Base-by-base conservation (phyloP, 2,797 vertebrate species). In the Phoebastria nigripes region DNA sequence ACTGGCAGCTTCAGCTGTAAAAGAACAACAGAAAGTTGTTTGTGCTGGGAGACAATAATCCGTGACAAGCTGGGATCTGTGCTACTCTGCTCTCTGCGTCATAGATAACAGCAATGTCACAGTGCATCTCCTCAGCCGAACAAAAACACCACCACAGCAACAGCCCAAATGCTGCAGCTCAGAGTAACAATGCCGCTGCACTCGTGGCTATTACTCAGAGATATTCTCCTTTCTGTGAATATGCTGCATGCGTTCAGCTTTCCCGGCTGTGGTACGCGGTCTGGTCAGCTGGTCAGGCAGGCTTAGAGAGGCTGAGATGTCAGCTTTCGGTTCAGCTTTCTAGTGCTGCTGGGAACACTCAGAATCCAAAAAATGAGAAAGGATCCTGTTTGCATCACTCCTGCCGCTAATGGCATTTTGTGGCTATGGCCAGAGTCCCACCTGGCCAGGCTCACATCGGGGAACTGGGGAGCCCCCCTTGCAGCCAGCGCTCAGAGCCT, bases 1-100 rank as follows among this genome's bases (percentile, higher is more conserved):
- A 82, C 59, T 89, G 93, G 74, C 84, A 90, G 59, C 59, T 92
- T 92, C 71, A 89, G 61, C 83, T 94, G 78, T 92, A 80, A 78
- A 91, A 94, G 73, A 93, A 42, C n/a, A 91, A 54, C 72, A 90
- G 82, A 89, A 93, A 65, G 63, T 90, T 93, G 71, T 93, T 95
- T 96, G 74, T 85, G 78, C 88, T 92, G 37, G 70, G 74, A 89
- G 49, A 85, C 71, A 77, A 54, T 85, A 89, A 92, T 85, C 59
- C 13, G 4, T 82, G 88, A 90, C 63, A 65, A 11, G 5, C 79
- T 80, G 69, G 71, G 90, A 92, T 93, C 81, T 91, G 61, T 15
- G 35, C 78, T 87, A 19, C 52, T 93, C 86, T 74, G 74, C 67
- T 85, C 66, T 67, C 73, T 94, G 86, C 33, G 4, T 80, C 61